Conservation (phyloP, 2,797 vertebrate genomes). For the Lacerta viridis region DNA sequence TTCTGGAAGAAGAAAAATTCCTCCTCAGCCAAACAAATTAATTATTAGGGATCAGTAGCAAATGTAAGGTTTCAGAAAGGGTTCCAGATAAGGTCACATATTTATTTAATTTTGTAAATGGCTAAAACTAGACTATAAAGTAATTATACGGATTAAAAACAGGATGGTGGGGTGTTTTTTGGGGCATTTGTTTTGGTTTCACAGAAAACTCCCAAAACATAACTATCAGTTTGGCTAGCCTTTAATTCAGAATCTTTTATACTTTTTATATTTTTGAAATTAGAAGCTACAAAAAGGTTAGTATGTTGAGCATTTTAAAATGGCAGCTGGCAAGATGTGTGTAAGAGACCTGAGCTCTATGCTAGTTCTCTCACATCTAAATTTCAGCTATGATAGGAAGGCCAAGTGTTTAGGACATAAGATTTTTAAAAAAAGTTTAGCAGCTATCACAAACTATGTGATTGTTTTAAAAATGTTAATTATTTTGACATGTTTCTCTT, state of each 20-base stretch:
- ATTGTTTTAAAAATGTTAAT: slow-evolving; percentile 44
- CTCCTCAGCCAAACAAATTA: background rate
- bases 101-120: slow-evolving; percentile 38
- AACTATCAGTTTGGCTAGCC: background rate
- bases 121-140: slow-evolving; percentile 36
- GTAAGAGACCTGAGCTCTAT: background rate
- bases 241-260: background rate
- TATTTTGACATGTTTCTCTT: slow-evolving; percentile 36
- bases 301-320: background rate
- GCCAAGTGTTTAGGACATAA: background rate
- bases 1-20: background rate
- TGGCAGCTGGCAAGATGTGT: background rate
- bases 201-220: background rate
- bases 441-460: background rate
- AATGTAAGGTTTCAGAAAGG: slow-evolving; percentile 22
- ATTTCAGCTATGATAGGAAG: background rate
- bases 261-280: background rate
- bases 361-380: background rate
- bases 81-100: slow-evolving; percentile 39
- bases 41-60: slow-evolving; percentile 9
- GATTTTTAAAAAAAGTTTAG: slow-evolving; percentile 33
- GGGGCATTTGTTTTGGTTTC: background rate
- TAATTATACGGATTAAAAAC: background rate
- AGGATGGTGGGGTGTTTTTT: background rate
- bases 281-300: background rate